Evolutionary conservation across 2,113 vertebrate genomes (phyloP), one percentile per base, ranked within the genome.

Genomic region (Meriones unguiculatus): DNA sequence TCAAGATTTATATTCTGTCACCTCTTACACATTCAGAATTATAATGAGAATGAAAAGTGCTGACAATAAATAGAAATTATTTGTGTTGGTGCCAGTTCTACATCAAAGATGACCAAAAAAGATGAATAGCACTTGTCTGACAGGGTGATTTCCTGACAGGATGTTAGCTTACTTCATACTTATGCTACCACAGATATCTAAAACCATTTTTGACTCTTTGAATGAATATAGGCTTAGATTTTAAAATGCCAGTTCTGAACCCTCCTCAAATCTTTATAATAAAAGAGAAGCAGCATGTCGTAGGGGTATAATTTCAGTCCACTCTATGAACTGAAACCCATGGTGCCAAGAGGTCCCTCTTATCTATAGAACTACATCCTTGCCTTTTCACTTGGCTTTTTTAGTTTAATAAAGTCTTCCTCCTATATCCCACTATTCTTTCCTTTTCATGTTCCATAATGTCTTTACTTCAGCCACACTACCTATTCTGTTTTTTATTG

Each of bases 41-140:
- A 95, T 85, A 96, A 96, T 95, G 89, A 97, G 97, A 96, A 97
- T 94, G 41, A 80, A 97, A 97, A 94, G 32, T 41, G 75, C 80
- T n/a, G 87, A 80, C 96, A 98, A 97, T 96, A 97, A 97, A 98
- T 84, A 97, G 67, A 87, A 94, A 65, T 84, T 65, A 82, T 73
- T 95, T 98, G 96, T 81, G 89, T 89, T 98, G 97, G 95, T 98
- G 88, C 97, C 98, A 97, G 89, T 97, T 88, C 94, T 95, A 5
- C 93, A 98, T 96, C 95, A 96, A 95, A 98, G 97, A 97, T 97
- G 96, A 98, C 96, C 75, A 96, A 95, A 98, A 70, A 98, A 93
- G 57, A 0, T 93, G 69, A 89, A 62, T 88, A 98, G 97, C 89
- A 96, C 67, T 93, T 97, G 97, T 97, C 97, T 98, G 97, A 98